A percentile compares a stretch with the other conserved stretches of the same genome.
phyloP scores from a whole-genome alignment of 2,113 vertebrate genomes.

The Agapornis roseicollis region DNA sequence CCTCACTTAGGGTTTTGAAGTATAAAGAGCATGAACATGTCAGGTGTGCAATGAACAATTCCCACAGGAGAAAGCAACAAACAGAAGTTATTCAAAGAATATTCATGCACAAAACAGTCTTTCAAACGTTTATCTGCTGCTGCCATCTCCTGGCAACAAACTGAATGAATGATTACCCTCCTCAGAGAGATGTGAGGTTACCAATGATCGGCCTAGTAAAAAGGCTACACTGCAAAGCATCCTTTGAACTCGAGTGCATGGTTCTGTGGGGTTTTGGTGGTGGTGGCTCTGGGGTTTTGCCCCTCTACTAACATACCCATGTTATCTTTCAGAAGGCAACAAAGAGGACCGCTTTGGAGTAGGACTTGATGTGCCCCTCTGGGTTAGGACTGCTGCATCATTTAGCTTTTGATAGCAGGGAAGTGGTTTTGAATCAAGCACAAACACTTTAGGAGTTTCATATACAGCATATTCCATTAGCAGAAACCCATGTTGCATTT shows the following conservation, averaged over 20 bases:
- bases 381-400: not conserved
- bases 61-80: not conserved
- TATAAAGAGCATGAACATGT: not conserved
- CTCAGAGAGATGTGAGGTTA: not conserved
- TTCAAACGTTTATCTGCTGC: not conserved
- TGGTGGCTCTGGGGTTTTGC: not conserved
- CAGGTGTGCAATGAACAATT: not conserved
- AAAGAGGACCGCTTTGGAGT: not conserved
- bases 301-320: not conserved
- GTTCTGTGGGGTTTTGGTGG: not conserved
- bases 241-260: not conserved
- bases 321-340: not conserved
- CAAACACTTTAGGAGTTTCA: not conserved
- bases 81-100: not conserved
- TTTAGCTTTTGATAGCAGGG: not conserved
- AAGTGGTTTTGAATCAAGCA: not conserved
- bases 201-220: not conserved
- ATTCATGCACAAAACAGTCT: no score
- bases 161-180: not conserved
- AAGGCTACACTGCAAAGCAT: not conserved
- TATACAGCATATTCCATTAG: not conserved
- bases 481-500: not conserved
- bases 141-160: conserved; percentile 34
- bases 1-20: not conserved
- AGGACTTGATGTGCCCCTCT: not conserved